Evolutionary conservation across 1,140 invertebrate genomes (phyloP), one percentile per base, ranked within the genome.

Genomic region (Uloborus diversus): DNA sequence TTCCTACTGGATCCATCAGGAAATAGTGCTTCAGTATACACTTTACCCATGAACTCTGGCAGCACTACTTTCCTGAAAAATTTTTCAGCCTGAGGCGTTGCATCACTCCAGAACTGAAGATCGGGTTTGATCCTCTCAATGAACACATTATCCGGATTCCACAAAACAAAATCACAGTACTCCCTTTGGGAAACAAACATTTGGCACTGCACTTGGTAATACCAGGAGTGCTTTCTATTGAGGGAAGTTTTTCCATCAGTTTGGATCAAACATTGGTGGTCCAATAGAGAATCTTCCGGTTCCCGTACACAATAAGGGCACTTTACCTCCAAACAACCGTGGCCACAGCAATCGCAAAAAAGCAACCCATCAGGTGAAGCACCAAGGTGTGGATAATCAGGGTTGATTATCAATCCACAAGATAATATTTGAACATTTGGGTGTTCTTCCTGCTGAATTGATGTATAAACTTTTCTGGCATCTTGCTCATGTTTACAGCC

Each of bases 121-220:
- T 66, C 64, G 14, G 33, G 64, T 11, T 28, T 20, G 11, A 66
- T 66, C 33, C 64, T 66, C 25, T 66, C 64, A 11, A 66, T 30
- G 27, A 20, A 30, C 14, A 66, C 20, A 28, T 47, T 25, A 42
- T 66, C 25, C 7, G 37, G n/a, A 3, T 86, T 86, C 83, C 83
- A 88, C 1, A 88, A 57, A 33, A 82, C 82, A 82, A 87, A 86
- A 53, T 87, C 83, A 80, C 86, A 86, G 71, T 84, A 86, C 13
- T 82, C 57, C 62, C 84, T 56, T 27, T 82, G 71, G 4, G 84
- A 85, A 0, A 88, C 76, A 56, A 84, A 83, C 14, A 88, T 56
- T 64, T 88, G 87, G 20, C 84, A 85, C 70, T n/a, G n/a, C 30
- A 87, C 76, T 82, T 88, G 86, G 79, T 84, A 86, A 78, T 85